Base-by-base conservation (phyloP, 92 coral and sea anemone species). In the Palythoa caribaeorum region DNA sequence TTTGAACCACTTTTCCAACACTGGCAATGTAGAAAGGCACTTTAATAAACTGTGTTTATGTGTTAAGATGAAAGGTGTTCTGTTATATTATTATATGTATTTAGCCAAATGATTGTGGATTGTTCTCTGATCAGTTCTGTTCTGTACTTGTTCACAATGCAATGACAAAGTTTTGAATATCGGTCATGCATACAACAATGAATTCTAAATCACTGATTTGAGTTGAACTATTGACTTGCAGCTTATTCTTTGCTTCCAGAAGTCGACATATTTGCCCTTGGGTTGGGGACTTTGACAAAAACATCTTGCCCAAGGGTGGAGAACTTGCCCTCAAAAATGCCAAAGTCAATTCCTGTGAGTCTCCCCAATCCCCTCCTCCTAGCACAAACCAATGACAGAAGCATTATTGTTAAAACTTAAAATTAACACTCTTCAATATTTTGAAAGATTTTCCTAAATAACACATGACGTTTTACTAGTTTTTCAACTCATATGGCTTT, bases 111-210 rank as follows among this genome's bases (percentile, higher is more conserved):
- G 17, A 7, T 38, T 73, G 53, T 73, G 50, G 52, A 37, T 73
- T 73, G 77, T 73, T 73, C 53, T 48, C 50, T 73, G 77, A 73
- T 73, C 77, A 73, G 57, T 39, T 73, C 78, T 10, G 60, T 54
- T 54, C 60, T 73, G 55, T 40, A 57, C 78, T 44, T 55, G 36
- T 73, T 73, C 53, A 38, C 78, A 73, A 6, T 28, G 44, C 74
- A 70, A 70, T 16, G 73, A 68, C 73, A 68, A 68, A 37, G 19
- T 52, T 65, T 16, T 21, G 1, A 65, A 9, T 65, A 65, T 65
- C 71, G 14, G 71, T 65, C 71, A 65, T 65, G 71, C 71, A 65
- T 65, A 16, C 71, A 65, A 65, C 71, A 65, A 65, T 65, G 71
- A 65, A 65, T 65, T 65, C 71, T 0, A 65, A 65, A 65, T 65